Evolutionary conservation across 2,888 invertebrate genomes (phyloP).

Genomic region (Volucella inanis): DNA sequence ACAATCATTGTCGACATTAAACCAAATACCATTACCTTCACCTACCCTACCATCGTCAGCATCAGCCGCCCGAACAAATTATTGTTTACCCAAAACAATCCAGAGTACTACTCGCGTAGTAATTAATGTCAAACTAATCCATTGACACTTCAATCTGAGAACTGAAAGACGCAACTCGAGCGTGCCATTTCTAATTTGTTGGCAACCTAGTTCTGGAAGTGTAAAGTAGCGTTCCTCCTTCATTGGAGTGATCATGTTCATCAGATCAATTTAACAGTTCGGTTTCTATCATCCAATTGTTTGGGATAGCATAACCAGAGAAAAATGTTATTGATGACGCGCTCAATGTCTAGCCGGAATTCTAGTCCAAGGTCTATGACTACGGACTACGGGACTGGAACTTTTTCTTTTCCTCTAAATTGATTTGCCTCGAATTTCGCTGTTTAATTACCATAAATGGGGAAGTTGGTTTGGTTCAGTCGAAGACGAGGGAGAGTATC

Average conservation of each 20-base stretch:
- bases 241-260: background rate
- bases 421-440: conserved; percentile 43
- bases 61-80: too few relatives aligned
- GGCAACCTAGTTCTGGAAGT: too few relatives aligned
- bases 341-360: conserved; percentile 36
- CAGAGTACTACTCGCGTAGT: too few relatives aligned
- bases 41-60: too few relatives aligned
- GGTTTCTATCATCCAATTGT: conserved; percentile 59
- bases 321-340: conserved; percentile 23
- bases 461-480: conserved; percentile 27
- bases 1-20: too few relatives aligned
- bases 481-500: too few relatives aligned
- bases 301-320: conserved; percentile 15
- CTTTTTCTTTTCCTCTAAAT: conserved; percentile 25
- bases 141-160: conserved; percentile 40
- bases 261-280: conserved; percentile 19
- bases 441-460: conserved; percentile 37
- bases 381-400: background rate
- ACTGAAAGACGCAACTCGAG: too few relatives aligned
- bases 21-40: too few relatives aligned
- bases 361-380: conserved; percentile 52
- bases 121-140: conserved; percentile 58
- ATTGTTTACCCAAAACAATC: too few relatives aligned
- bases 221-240: background rate
- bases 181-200: too few relatives aligned